Conservation (phyloP, 2,888 invertebrate genomes). For the Lasiommata megera region DNA sequence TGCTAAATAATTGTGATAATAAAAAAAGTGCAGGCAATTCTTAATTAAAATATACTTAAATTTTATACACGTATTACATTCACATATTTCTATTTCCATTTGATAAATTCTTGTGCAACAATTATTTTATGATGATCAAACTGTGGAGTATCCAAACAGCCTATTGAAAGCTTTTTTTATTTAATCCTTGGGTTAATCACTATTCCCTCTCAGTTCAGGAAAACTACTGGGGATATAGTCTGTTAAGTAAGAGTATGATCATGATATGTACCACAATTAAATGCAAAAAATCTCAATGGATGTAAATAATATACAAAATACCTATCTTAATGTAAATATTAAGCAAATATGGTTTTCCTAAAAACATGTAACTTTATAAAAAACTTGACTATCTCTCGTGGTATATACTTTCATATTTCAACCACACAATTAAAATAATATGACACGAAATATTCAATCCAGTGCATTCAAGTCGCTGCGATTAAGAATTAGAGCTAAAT, state of each 20-base stretch:
- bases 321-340: constrained; percentile 8
- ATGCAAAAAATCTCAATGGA: constrained; percentile 35
- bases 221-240: no score
- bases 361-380: not conserved
- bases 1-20: not conserved
- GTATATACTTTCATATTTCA: not conserved
- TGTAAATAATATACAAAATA: constrained; percentile 15
- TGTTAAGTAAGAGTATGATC: not conserved
- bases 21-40: not conserved
- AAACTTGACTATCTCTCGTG: not conserved
- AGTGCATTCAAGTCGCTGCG: not conserved
- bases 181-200: no score
- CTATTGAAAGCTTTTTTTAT: no score
- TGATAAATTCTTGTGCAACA: not conserved
- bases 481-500: not conserved
- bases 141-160: no score
- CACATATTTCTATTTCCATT: not conserved
- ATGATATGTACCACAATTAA: constrained; percentile 14
- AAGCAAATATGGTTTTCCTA: constrained; percentile 30
- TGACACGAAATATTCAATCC: not conserved
- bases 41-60: not conserved
- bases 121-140: not conserved
- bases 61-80: not conserved
- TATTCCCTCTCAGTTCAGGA: no score
- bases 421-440: not conserved